These are phyloP conservation scores for Melieria omissa DNA, from an alignment of 2,888 invertebrate genomes.

Conservation along the genomic window DNA sequence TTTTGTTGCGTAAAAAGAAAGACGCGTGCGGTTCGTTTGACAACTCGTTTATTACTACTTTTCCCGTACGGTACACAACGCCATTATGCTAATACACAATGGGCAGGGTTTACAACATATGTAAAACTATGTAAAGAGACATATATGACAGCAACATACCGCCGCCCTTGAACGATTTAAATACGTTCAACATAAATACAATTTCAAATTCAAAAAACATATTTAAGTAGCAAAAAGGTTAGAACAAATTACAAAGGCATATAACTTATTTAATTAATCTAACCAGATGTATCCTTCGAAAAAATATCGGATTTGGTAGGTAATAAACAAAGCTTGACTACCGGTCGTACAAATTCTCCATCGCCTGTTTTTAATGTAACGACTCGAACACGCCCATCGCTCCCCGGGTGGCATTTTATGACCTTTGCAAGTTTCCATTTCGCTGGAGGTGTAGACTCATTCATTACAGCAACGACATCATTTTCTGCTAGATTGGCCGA, in stretches of 20 bases:
- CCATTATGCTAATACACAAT: no score
- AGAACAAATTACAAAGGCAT: not conserved
- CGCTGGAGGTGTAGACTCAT: constrained; percentile 16
- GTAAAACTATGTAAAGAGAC: not conserved
- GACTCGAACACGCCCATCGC: constrained; percentile 18
- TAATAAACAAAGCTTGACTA: constrained; percentile 12
- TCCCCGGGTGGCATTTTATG: constrained; percentile 22
- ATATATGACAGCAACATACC: not conserved
- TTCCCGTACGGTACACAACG: no score
- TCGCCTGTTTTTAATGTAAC: constrained; percentile 14
- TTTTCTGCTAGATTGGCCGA: constrained; percentile 10
- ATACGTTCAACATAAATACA: not conserved
- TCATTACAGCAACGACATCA: constrained; percentile 14
- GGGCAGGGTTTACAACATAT: not conserved
- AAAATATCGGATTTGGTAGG: constrained; percentile 6
- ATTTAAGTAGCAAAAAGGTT: not conserved
- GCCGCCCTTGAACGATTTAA: not conserved
- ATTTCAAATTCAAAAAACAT: no score
- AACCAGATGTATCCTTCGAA: not conserved
- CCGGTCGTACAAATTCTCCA: constrained; percentile 17
- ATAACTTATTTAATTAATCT: not conserved
- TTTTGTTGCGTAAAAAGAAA: no score
- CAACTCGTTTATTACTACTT: no score
- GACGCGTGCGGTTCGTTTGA: no score
- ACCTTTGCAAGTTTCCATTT: constrained; percentile 25